phyloP scores from a whole-genome alignment of 2,797 vertebrate genomes.

The Pteropus rufus region DNA sequence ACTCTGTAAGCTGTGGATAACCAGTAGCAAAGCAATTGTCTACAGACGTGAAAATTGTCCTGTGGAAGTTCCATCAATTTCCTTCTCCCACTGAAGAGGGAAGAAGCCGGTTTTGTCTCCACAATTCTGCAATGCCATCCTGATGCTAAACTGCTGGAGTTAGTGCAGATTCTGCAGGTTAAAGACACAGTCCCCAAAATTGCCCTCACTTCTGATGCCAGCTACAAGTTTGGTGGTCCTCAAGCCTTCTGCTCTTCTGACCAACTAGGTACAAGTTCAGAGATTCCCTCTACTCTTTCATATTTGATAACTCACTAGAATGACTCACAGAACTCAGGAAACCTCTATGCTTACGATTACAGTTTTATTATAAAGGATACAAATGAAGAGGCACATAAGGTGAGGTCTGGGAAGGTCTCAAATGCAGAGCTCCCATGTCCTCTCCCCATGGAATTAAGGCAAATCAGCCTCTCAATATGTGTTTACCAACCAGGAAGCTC shows the following conservation, averaged over 20 bases:
- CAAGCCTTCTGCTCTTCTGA: not conserved
- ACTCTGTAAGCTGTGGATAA: not conserved
- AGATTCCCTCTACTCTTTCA: not conserved
- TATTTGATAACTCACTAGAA: not conserved
- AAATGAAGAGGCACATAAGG: not conserved
- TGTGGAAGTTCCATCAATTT: not conserved
- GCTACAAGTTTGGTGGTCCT: not conserved
- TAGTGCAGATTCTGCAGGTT: not conserved
- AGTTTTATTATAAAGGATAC: not conserved
- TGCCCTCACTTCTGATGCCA: not conserved
- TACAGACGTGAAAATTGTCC: not conserved
- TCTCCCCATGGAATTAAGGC: not conserved
- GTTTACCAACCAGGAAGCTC: not conserved
- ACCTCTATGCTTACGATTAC: not conserved
- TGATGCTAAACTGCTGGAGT: not conserved
- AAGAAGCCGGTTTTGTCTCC: not conserved
- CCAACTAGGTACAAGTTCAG: not conserved
- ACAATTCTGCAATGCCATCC: not conserved
- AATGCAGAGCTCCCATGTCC: not conserved
- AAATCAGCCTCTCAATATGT: not conserved
- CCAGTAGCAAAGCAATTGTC: not conserved
- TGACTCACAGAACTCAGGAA: not conserved
- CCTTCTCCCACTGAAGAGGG: not conserved
- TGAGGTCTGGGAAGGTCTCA: not conserved
- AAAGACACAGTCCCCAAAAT: not conserved